phyloP scores from a whole-genome alignment of 2,888 invertebrate genomes.

The Sepioteuthis lessoniana region DNA sequence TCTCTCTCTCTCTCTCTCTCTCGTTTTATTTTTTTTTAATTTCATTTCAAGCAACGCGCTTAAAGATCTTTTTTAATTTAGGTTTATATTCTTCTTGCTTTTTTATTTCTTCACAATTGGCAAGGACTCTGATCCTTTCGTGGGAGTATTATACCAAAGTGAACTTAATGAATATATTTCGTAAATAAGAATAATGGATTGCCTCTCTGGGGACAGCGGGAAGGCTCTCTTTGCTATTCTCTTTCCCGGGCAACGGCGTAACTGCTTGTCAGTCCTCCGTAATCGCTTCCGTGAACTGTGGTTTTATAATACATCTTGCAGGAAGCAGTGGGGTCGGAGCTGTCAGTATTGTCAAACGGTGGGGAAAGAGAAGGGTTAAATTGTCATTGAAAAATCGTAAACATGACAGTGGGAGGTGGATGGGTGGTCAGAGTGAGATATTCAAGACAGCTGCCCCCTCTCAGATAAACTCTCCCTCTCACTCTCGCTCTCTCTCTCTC shows the following conservation, averaged over 20 bases:
- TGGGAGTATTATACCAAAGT: neutral
- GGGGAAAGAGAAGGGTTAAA: neutral
- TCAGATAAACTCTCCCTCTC: neutral
- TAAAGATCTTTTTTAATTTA: neutral
- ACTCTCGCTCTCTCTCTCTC: neutral
- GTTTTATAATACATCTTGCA: neutral
- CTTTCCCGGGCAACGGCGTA: neutral
- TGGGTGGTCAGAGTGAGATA: neutral
- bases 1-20: neutral
- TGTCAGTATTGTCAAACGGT: neutral
- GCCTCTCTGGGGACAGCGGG: neutral
- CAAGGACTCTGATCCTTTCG: neutral
- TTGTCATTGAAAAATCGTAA: neutral
- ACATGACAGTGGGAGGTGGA: too few species aligned
- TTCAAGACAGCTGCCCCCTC: neutral
- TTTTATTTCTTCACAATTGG: neutral
- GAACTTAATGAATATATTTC: constrained; percentile 5
- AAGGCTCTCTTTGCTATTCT: neutral
- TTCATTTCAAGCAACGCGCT: neutral
- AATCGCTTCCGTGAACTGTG: neutral
- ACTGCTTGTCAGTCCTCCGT: neutral
- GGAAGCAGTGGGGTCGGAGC: neutral
- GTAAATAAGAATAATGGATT: neutral
- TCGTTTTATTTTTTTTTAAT: neutral
- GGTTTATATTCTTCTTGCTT: neutral